These are phyloP conservation scores for Hypomecis punctinalis DNA, from an alignment of 2,888 invertebrate genomes.

Conservation along the genomic window DNA sequence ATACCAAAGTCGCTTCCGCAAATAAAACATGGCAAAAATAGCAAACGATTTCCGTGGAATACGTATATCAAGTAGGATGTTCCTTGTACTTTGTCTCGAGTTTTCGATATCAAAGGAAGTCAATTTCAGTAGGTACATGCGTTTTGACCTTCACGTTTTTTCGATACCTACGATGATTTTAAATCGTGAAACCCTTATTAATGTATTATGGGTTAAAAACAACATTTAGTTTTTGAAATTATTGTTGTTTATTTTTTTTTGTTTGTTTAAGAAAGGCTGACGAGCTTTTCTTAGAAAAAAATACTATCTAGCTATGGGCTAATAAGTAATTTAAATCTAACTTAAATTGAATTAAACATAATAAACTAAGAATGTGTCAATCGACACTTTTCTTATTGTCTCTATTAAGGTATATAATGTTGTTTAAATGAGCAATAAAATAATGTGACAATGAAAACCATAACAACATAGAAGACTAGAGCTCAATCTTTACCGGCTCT, in stretches of 20 bases:
- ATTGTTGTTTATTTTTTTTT: no score
- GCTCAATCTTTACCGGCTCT: no score
- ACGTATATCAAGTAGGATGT: slow-evolving; percentile 25
- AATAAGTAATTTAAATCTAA: no score
- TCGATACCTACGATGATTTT: background rate
- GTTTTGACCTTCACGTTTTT: slow-evolving; percentile 2
- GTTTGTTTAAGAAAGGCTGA: no score
- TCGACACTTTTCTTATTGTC: no score
- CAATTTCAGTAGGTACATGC: background rate
- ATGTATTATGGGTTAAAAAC: background rate
- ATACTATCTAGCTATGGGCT: no score
- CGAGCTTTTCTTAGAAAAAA: no score
- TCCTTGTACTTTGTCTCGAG: slow-evolving; percentile 1
- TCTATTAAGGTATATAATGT: no score
- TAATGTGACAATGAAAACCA: background rate
- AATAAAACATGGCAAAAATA: slow-evolving; percentile 31
- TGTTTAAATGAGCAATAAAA: background rate
- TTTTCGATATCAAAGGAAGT: slow-evolving; percentile 6
- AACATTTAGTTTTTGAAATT: no score
- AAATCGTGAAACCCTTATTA: background rate
- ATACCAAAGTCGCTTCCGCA: slow-evolving; percentile 24
- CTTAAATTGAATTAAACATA: no score
- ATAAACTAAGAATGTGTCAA: no score
- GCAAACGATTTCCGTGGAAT: slow-evolving; percentile 35
- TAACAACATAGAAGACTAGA: no score